Evolutionary conservation across 2,113 vertebrate species (phyloP).

Genomic region (Dolichotis patagonum): DNA sequence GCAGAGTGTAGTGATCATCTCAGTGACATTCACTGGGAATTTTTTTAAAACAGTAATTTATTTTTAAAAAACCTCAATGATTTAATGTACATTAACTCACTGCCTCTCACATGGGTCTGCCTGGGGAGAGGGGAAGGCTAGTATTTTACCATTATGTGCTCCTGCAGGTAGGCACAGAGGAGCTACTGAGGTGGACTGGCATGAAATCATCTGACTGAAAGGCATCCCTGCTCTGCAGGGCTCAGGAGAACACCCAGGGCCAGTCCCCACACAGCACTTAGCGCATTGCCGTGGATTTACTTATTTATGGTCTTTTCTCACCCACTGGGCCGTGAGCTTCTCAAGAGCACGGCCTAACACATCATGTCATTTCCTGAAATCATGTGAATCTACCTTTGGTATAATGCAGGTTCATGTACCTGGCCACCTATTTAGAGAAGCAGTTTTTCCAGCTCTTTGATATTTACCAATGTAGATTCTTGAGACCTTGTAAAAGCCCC

Average conservation of each 20-base stretch:
- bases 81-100: constrained; percentile 68
- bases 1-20: constrained; percentile 36
- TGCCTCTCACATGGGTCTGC: not conserved
- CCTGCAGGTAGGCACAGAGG: constrained; percentile 36
- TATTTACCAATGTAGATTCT: not conserved
- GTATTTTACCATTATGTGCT: constrained; percentile 57
- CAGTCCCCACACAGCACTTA: not conserved
- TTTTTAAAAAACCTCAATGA: constrained; percentile 52
- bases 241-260: not conserved
- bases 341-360: not conserved
- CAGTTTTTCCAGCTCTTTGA: not conserved
- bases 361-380: not conserved
- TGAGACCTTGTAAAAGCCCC: not conserved
- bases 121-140: constrained; percentile 33
- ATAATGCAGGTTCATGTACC: not conserved
- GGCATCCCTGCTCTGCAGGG: not conserved
- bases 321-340: not conserved
- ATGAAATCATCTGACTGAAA: constrained; percentile 47
- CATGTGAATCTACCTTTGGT: not conserved
- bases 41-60: constrained; percentile 55
- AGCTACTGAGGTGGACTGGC: constrained; percentile 50
- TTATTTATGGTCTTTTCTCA: constrained; percentile 26
- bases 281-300: not conserved
- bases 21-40: constrained; percentile 23
- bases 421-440: not conserved